These are phyloP conservation scores for Drosophila maculinotata DNA, from an alignment of 2,888 invertebrate genomes.

Conservation along the genomic window DNA sequence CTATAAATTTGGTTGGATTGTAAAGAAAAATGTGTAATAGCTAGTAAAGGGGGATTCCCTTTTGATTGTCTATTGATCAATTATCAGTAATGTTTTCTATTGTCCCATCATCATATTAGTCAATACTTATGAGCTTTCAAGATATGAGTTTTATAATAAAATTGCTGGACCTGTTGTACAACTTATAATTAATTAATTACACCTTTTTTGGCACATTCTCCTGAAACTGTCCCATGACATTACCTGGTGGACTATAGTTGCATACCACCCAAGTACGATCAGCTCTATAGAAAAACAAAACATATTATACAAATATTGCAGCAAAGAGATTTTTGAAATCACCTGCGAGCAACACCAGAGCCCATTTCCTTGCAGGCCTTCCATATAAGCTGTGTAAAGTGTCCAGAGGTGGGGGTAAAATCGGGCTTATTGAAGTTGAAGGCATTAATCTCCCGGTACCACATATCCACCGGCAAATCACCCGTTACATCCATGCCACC, in stretches of 20 bases:
- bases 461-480: conserved; percentile 84
- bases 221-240: conserved; percentile 91
- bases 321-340: background rate
- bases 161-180: conserved; percentile 33
- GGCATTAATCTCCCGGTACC: conserved; percentile 91
- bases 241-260: conserved; percentile 96
- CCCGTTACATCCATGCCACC: conserved; percentile 88
- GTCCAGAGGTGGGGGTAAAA: conserved; percentile 90
- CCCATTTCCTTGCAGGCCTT: conserved; percentile 90
- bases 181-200: background rate
- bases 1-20: too few relatives aligned
- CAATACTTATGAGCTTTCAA: too few relatives aligned
- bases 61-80: too few relatives aligned
- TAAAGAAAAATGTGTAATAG: too few relatives aligned
- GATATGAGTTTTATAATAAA: background rate
- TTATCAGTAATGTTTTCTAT: too few relatives aligned
- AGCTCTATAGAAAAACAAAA: conserved; percentile 85
- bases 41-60: too few relatives aligned
- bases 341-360: conserved; percentile 87
- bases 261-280: conserved; percentile 90
- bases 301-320: background rate
- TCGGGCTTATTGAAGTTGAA: conserved; percentile 88
- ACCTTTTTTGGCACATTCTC: conserved; percentile 88
- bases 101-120: too few relatives aligned
- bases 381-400: conserved; percentile 96